Conservation (phyloP, 2,888 invertebrate species). For the Polia nebulosa region DNA sequence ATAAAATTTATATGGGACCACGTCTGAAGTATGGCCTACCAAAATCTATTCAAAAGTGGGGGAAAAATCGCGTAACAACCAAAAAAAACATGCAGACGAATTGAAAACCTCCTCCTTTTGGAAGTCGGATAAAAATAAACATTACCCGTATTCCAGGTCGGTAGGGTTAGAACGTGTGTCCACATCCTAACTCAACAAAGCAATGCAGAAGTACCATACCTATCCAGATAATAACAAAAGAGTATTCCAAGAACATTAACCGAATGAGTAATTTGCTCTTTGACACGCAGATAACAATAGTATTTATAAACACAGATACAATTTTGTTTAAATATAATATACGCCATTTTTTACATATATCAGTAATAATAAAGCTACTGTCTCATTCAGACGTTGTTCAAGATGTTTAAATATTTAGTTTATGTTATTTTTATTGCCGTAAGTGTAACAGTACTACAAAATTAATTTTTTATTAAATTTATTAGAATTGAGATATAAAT, state of each 20-base stretch:
- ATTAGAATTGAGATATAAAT: not conserved
- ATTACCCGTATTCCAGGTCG: too few species aligned
- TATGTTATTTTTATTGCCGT: constrained; percentile 49
- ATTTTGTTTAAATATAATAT: constrained; percentile 29
- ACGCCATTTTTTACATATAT: constrained; percentile 45
- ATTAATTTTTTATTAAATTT: not conserved
- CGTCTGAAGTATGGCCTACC: too few species aligned
- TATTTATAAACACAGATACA: constrained; percentile 59
- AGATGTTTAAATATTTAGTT: constrained; percentile 63
- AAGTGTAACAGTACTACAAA: constrained; percentile 25
- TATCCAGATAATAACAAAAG: constrained; percentile 40
- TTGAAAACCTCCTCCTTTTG: too few species aligned
- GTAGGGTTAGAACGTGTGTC: too few species aligned
- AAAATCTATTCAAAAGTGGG: too few species aligned
- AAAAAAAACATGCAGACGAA: too few species aligned
- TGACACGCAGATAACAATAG: constrained; percentile 61
- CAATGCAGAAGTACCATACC: not conserved
- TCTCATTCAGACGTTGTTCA: constrained; percentile 26
- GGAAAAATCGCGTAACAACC: too few species aligned
- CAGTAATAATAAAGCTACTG: constrained; percentile 48
- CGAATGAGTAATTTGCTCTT: constrained; percentile 57
- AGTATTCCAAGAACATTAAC: constrained; percentile 51
- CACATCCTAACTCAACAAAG: not conserved
- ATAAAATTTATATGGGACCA: too few species aligned
- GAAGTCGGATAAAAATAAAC: too few species aligned